Conservation (phyloP, 2,113 vertebrate genomes). For the Bufo gargarizans region DNA sequence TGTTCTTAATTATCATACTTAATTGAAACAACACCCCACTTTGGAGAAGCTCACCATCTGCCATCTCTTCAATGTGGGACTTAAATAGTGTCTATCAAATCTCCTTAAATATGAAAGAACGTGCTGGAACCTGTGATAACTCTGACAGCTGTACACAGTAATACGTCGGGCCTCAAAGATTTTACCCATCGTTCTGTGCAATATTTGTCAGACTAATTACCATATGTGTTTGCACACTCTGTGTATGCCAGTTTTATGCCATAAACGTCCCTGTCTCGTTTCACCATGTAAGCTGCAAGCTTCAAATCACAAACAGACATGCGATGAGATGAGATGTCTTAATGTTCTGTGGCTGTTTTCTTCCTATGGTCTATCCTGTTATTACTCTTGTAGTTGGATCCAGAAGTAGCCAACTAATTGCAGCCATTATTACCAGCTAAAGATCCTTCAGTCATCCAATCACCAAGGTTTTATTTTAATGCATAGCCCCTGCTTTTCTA, state of each 20-base stretch:
- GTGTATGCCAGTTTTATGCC: conserved; percentile 3
- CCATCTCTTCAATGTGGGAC: conserved; percentile 23
- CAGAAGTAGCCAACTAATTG: no score
- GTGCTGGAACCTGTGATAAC: conserved; percentile 8
- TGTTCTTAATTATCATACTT: conserved; percentile 46
- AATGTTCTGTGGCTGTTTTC: neutral
- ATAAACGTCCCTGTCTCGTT: neutral
- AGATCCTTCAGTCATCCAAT: no score
- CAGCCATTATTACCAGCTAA: no score
- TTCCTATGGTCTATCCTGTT: no score
- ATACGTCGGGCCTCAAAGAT: conserved; percentile 34
- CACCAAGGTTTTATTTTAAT: no score
- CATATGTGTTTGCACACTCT: conserved; percentile 26
- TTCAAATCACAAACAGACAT: neutral
- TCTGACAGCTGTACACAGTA: conserved; percentile 51
- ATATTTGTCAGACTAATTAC: conserved; percentile 51
- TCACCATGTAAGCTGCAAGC: neutral
- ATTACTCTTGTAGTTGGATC: no score
- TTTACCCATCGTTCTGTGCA: conserved; percentile 2
- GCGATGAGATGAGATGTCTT: neutral
- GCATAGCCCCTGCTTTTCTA: no score
- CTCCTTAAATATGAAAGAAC: conserved; percentile 22
- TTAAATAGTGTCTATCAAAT: conserved; percentile 49
- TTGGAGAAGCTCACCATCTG: conserved; percentile 39
- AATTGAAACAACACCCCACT: conserved; percentile 45